phyloP scores from a whole-genome alignment of 2,113 vertebrate species.

The Laticauda laticaudata region DNA sequence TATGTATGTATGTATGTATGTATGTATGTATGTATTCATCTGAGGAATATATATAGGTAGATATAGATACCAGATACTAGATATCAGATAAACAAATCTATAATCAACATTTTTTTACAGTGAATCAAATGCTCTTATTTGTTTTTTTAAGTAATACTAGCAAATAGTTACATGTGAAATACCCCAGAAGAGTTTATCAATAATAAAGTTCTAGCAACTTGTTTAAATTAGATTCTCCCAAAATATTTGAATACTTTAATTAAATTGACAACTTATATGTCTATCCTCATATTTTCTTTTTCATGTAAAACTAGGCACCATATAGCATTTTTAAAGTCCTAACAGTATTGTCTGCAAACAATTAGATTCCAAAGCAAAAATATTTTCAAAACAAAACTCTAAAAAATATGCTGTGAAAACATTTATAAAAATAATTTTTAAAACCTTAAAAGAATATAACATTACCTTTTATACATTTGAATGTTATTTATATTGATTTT shows the following conservation, averaged over 20 bases:
- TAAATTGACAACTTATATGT: neutral
- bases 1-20: too few relatives aligned
- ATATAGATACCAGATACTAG: neutral
- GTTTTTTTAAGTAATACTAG: neutral
- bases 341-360: neutral
- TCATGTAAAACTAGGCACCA: accelerated
- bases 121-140: neutral
- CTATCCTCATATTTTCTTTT: neutral
- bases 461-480: neutral
- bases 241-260: neutral
- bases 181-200: neutral
- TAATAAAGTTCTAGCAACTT: neutral
- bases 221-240: neutral
- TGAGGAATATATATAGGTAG: too few relatives aligned
- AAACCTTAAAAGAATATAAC: constrained; percentile 9
- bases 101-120: neutral
- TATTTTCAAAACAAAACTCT: constrained; percentile 23
- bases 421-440: constrained; percentile 9
- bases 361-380: neutral
- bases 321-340: neutral
- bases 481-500: neutral
- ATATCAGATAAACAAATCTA: neutral
- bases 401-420: constrained; percentile 19
- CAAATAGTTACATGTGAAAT: neutral
- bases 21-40: too few relatives aligned